Evolutionary conservation across 2,888 invertebrate species (phyloP).

Genomic region (Chloroclysta siterata): DNA sequence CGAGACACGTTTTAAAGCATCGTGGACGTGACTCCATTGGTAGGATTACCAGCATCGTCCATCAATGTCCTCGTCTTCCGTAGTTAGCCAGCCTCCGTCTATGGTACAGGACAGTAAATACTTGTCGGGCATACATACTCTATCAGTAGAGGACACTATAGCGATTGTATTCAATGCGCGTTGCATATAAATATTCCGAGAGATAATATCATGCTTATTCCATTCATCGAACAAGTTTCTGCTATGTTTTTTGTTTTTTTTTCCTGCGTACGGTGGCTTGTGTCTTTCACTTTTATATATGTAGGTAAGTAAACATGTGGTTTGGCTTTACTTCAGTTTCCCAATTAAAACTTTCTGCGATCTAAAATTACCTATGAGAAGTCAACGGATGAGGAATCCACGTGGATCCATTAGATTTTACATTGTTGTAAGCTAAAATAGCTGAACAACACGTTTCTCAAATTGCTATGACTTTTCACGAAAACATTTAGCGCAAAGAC

Average conservation of each 20-base stretch:
- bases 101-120: constrained; percentile 62
- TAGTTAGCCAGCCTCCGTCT: constrained; percentile 55
- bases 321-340: neutral
- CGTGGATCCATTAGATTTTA: constrained; percentile 49
- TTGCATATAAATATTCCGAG: constrained; percentile 46
- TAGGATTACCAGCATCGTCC: constrained; percentile 58
- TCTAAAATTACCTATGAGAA: constrained; percentile 28
- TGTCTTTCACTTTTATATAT: constrained; percentile 7
- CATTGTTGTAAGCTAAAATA: constrained; percentile 60
- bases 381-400: constrained; percentile 51
- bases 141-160: constrained; percentile 49
- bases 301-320: neutral
- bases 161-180: constrained; percentile 66
- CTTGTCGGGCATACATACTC: constrained; percentile 60
- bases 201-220: constrained; percentile 23
- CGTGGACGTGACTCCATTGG: constrained; percentile 63
- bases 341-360: constrained; percentile 3
- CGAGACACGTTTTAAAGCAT: constrained; percentile 49
- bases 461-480: constrained; percentile 40
- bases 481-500: constrained; percentile 48
- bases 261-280: constrained; percentile 4
- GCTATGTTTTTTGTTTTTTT: neutral
- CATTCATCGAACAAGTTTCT: constrained; percentile 19
- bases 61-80: constrained; percentile 66
- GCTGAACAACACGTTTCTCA: constrained; percentile 48